A percentile compares a stretch with the other conserved stretches of the same genome.
These are phyloP conservation scores for Vespertilio murinus DNA, from an alignment of 2,797 vertebrate genomes.

Conservation along the genomic window DNA sequence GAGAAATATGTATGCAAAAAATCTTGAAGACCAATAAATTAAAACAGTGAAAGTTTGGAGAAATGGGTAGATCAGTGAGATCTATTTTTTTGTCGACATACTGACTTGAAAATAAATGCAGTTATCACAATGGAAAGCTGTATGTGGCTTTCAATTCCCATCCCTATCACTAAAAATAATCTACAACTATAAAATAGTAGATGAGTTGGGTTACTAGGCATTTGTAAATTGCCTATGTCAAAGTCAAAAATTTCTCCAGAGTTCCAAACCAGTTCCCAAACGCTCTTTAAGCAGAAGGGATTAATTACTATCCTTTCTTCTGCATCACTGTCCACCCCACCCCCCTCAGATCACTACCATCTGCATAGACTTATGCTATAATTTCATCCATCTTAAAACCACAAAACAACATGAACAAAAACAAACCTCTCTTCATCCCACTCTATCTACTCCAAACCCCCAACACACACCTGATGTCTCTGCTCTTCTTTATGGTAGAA, in stretches of 20 bases:
- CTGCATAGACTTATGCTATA: not conserved
- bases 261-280: conserved; percentile 12
- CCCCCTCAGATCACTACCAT: not conserved
- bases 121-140: not conserved
- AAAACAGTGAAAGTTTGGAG: not conserved
- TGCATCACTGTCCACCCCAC: not conserved
- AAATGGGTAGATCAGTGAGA: not conserved
- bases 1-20: conserved; percentile 4
- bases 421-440: not conserved
- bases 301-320: not conserved
- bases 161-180: conserved; percentile 23
- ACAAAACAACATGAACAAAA: not conserved
- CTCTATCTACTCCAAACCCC: not conserved
- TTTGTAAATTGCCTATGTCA: conserved; percentile 1
- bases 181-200: conserved; percentile 33
- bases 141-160: not conserved
- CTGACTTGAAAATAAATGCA: not conserved
- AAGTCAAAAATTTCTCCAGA: conserved; percentile 29
- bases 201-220: not conserved
- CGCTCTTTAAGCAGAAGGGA: not conserved
- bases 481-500: not conserved
- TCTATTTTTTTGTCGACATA: not conserved
- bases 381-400: not conserved
- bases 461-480: not conserved
- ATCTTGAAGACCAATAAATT: not conserved